Base-by-base conservation (phyloP, 1,140 invertebrate genomes). In the Scaptodrosophila lebanonensis region DNA sequence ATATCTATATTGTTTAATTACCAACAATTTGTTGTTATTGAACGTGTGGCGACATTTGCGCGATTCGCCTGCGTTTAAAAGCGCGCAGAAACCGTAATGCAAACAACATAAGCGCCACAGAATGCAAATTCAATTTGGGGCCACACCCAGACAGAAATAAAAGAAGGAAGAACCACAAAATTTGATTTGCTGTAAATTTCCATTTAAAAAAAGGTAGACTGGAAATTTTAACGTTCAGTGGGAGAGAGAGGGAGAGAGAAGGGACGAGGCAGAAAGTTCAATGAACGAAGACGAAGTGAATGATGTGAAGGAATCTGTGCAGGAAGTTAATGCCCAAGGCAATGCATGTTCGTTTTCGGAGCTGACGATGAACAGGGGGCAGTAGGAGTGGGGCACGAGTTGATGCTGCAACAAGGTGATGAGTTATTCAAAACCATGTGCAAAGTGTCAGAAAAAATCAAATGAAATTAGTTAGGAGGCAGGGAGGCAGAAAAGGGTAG, bases 391-490 rank as follows among this genome's bases (percentile, higher is more conserved):
- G 45, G 52, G 48, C 40, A 40, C 44, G 39, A 44, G 61, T 49
- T 50, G 61, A 67, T 43, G 61, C 61, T 52, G 69, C 52, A 38
- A 43, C 22, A 51, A 66, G 75, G 61, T 73, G 75, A 82, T 82
- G 75, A 82, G 68, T 79, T 82, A 72, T 79, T 72, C 60, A 65
- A 59, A 79, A 79, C 39, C 68, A 73, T 79, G 73, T 79, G 73
- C 73, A 73, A 79, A 82, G 49, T 68, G 75, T 79, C 73, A 66
- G 56, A 79, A 62, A 64, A 59, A 73, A 79, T 79, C 73, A 79
- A 79, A 79, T 72, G 68, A 72, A 77, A 79, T 79, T 73, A 79
- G 73, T 62, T 58, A 43, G 20, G 12, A 17, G 38, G 27, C 33
- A 36, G 7, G 5, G 2, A 33, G 39, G 17, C 13, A 33, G 5